Evolutionary conservation across 2,888 invertebrate species (phyloP).

Genomic region (Drosophila putrida): DNA sequence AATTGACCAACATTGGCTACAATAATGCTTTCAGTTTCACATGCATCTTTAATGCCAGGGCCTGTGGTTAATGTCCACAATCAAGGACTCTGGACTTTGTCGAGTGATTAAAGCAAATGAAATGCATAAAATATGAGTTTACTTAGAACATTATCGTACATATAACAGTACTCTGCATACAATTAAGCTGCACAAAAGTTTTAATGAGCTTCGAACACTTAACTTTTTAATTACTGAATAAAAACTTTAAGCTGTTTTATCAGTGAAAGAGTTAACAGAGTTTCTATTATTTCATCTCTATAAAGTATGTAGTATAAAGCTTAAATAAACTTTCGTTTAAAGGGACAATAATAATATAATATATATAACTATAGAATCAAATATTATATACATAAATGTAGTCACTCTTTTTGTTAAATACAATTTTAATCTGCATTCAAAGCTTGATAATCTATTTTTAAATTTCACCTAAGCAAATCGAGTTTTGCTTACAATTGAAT

Average conservation of each 20-base stretch:
- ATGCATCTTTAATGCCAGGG: constrained; percentile 32
- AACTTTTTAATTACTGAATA: not conserved
- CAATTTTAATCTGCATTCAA: too few species aligned
- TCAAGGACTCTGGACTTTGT: not conserved
- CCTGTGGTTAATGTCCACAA: constrained; percentile 20
- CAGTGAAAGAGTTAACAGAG: too few species aligned
- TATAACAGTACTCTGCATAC: not conserved
- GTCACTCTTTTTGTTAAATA: too few species aligned
- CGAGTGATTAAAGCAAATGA: constrained; percentile 15
- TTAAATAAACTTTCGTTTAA: constrained; percentile 1
- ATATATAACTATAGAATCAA: too few species aligned
- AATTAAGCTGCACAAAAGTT: not conserved
- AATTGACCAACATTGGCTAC: constrained; percentile 22
- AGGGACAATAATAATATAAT: too few species aligned
- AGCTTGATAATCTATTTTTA: not conserved
- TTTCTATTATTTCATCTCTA: too few species aligned
- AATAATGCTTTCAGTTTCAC: constrained; percentile 4
- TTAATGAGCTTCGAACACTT: constrained; percentile 4
- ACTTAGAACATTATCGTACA: constrained; percentile 1
- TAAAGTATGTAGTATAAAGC: not conserved
- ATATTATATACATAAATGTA: too few species aligned
- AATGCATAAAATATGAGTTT: constrained; percentile 22
- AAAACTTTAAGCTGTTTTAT: not conserved
- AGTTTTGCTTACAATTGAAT: not conserved
- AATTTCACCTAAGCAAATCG: not conserved